Conservation (phyloP, 1,140 invertebrate species). For the Rhopalosiphum maidis region DNA sequence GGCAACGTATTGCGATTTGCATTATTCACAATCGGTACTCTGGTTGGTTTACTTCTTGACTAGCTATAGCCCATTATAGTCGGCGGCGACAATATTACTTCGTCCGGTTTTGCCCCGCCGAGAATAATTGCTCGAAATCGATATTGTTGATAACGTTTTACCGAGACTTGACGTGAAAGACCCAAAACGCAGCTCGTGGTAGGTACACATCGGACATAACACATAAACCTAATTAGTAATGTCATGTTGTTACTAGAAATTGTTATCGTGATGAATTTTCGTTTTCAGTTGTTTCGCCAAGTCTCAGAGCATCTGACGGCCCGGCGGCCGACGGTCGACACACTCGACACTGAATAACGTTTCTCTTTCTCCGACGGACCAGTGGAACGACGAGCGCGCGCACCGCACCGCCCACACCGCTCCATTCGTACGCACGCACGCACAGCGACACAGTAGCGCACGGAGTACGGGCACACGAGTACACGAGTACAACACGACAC, state of each 20-base stretch:
- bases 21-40: background rate
- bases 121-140: background rate
- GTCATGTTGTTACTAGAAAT: no score
- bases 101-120: background rate
- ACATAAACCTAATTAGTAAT: no score
- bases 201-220: background rate
- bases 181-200: no score
- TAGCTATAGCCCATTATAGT: background rate
- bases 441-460: background rate
- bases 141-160: no score
- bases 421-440: background rate
- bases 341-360: background rate
- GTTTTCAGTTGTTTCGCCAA: background rate
- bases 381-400: background rate
- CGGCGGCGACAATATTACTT: background rate
- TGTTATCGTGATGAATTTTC: background rate
- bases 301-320: background rate
- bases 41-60: background rate
- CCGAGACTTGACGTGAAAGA: no score
- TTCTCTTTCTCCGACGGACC: background rate
- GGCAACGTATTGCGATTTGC: background rate
- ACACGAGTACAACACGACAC: background rate
- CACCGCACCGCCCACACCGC: no score
- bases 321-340: background rate
- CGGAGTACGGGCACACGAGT: background rate